phyloP scores from a whole-genome alignment of 1,140 invertebrate genomes.

The Caenorhabditis brenneri region DNA sequence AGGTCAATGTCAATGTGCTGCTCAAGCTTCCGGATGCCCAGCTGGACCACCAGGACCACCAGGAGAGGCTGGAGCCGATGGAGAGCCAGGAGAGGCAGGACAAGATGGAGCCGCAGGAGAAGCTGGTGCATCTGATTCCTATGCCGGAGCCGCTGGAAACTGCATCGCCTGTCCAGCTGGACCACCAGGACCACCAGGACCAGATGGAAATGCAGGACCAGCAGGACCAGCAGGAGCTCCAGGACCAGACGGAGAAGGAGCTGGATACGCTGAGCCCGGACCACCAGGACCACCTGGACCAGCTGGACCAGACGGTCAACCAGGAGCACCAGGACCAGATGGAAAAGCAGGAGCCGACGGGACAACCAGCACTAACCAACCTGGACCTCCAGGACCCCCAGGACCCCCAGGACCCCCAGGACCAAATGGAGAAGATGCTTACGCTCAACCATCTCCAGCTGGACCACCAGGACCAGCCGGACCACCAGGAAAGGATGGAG shows the following conservation, averaged over 20 bases:
- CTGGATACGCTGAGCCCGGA: slow-evolving; percentile 33
- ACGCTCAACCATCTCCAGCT: not conserved
- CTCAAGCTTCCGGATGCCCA: slow-evolving; percentile 44
- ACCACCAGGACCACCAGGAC: slow-evolving; percentile 52
- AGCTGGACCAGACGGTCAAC: slow-evolving; percentile 41
- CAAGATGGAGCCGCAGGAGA: slow-evolving; percentile 11
- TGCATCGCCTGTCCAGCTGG: slow-evolving; percentile 48
- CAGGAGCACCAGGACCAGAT: slow-evolving; percentile 40
- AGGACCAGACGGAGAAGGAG: slow-evolving; percentile 45
- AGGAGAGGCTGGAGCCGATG: slow-evolving; percentile 41
- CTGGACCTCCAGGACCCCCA: slow-evolving; percentile 46
- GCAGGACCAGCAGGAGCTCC: slow-evolving; percentile 30
- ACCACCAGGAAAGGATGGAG: slow-evolving; percentile 40
- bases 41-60: slow-evolving; percentile 43
- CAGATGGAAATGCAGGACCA: slow-evolving; percentile 45
- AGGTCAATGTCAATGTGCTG: slow-evolving; percentile 40
- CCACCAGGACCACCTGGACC: slow-evolving; percentile 45
- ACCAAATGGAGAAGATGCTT: slow-evolving; percentile 24
- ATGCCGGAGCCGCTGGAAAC: slow-evolving; percentile 2
- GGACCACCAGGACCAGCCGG: slow-evolving; percentile 31
- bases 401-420: slow-evolving; percentile 31
- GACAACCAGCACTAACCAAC: slow-evolving; percentile 35
- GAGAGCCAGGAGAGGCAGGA: slow-evolving; percentile 36
- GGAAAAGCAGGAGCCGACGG: slow-evolving; percentile 43
- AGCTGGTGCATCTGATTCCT: slow-evolving; percentile 2